A percentile compares a stretch with the other conserved stretches of the same genome.
Conservation (phyloP, 2,888 invertebrate species). For the Electrophaes corylata region DNA sequence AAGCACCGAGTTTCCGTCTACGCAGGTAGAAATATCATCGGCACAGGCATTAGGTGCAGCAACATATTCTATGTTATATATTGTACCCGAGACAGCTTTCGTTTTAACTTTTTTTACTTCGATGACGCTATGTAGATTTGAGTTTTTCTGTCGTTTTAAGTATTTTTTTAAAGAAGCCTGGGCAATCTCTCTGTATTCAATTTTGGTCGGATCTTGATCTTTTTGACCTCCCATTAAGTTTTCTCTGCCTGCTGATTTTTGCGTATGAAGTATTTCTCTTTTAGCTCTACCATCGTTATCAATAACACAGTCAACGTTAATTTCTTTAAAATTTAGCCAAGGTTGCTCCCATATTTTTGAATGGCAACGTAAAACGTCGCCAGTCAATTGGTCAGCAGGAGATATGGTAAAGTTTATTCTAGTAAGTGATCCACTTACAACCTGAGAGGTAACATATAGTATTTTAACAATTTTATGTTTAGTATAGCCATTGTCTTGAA, state of each 20-base stretch:
- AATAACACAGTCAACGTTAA: constrained; percentile 34
- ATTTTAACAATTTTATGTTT: too few relatives aligned
- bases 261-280: constrained; percentile 16
- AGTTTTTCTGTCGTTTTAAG: constrained; percentile 37
- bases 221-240: constrained; percentile 22
- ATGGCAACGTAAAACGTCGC: not conserved
- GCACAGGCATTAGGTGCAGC: constrained; percentile 48
- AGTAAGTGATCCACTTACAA: too few relatives aligned
- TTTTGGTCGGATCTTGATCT: constrained; percentile 43
- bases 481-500: constrained; percentile 18
- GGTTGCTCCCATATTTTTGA: constrained; percentile 1
- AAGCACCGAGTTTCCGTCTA: constrained; percentile 37
- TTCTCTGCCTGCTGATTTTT: constrained; percentile 1
- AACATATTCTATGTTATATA: constrained; percentile 55
- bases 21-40: constrained; percentile 38
- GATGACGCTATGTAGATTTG: constrained; percentile 45
- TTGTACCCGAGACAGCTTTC: constrained; percentile 54
- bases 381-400: not conserved
- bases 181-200: constrained; percentile 50
- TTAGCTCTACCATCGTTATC: constrained; percentile 25
- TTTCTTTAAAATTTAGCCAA: not conserved
- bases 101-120: constrained; percentile 51
- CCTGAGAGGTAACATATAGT: too few relatives aligned
- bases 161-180: constrained; percentile 53
- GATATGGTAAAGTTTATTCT: constrained; percentile 37